Conservation (phyloP, 2,113 vertebrate genomes). For the Caloenas nicobarica region DNA sequence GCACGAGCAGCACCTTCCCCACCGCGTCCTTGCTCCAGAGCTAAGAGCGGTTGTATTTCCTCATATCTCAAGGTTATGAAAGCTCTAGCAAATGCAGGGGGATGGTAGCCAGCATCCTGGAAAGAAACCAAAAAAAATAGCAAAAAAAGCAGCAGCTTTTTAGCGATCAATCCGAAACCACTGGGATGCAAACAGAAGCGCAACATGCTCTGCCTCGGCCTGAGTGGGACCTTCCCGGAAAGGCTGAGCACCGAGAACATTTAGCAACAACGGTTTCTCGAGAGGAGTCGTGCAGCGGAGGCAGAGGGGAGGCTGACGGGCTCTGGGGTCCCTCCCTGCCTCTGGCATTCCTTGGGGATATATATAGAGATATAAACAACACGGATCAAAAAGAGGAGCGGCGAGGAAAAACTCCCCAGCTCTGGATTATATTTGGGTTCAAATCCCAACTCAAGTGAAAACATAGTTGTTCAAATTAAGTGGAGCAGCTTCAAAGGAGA, state of each 20-base stretch:
- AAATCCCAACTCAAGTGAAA: neutral
- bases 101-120: neutral
- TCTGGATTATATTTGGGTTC: neutral
- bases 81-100: neutral
- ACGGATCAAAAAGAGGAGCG: neutral
- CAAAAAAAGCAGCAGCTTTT: neutral
- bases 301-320: neutral
- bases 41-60: neutral
- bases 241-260: neutral
- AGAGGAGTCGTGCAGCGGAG: neutral
- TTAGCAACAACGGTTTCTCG: neutral
- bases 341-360: neutral
- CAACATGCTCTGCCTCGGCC: neutral
- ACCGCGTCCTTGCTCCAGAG: neutral
- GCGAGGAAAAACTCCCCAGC: neutral
- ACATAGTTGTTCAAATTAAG: neutral
- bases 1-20: too few relatives aligned
- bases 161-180: neutral
- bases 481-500: conserved; percentile 8
- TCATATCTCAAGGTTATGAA: neutral
- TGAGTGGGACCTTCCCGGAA: neutral
- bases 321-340: neutral
- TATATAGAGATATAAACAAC: neutral
- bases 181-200: neutral
- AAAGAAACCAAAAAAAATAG: neutral